Evolutionary conservation across 2,888 invertebrate species (phyloP).

Genomic region (Neocrepidodera transversa): DNA sequence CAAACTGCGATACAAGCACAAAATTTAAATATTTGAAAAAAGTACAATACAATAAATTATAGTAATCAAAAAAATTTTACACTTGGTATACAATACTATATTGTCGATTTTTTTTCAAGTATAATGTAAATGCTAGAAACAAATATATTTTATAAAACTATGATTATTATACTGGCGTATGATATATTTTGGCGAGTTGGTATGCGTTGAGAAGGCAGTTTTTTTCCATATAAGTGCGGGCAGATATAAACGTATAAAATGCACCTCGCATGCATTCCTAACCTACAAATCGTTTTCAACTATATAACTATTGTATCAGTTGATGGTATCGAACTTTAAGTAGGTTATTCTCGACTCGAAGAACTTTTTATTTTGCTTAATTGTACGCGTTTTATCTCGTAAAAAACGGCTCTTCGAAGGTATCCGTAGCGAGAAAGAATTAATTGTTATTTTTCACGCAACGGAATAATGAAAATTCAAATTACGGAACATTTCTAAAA

Average conservation of each 20-base stretch:
- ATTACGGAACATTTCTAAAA: too few relatives aligned
- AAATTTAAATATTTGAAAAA: too few relatives aligned
- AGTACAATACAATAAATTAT: too few relatives aligned
- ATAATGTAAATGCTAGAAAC: too few relatives aligned
- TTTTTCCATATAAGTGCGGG: too few relatives aligned
- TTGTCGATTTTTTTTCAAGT: too few relatives aligned
- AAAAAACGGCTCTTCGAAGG: slow-evolving; percentile 2
- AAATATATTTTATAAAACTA: too few relatives aligned
- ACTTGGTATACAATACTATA: too few relatives aligned
- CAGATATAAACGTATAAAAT: neutral
- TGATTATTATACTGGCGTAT: neutral
- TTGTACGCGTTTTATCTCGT: slow-evolving; percentile 4
- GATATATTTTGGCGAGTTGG: neutral
- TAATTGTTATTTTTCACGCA: slow-evolving; percentile 7
- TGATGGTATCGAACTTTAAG: slow-evolving; percentile 6
- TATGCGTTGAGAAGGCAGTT: neutral
- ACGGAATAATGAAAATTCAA: neutral
- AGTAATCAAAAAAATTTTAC: too few relatives aligned
- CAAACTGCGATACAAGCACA: too few relatives aligned
- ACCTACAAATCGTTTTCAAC: slow-evolving; percentile 14
- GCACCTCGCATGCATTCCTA: slow-evolving; percentile 12
- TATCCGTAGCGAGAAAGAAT: slow-evolving; percentile 1
- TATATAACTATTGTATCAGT: slow-evolving; percentile 3
- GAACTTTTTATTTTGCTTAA: neutral
- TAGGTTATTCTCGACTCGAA: slow-evolving; percentile 1